These are phyloP conservation scores for Muscicapa comitata DNA, from an alignment of 2,797 vertebrate genomes.

Conservation along the genomic window DNA sequence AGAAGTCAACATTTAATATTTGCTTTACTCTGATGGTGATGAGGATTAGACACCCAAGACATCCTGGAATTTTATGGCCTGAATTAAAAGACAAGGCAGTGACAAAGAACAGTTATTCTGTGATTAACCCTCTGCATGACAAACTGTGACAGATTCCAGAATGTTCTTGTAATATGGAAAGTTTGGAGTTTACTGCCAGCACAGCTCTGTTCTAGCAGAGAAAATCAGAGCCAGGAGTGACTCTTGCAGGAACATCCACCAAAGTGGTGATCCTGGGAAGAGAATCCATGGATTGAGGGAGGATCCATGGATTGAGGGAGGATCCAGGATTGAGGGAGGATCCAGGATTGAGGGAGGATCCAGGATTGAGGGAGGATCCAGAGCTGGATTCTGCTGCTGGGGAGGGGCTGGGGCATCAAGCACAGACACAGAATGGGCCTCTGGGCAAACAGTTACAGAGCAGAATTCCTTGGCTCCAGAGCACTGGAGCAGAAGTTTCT, in stretches of 20 bases:
- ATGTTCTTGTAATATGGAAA: not conserved
- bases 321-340: not conserved
- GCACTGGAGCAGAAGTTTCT: conserved; percentile 29
- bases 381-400: not conserved
- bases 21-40: not conserved
- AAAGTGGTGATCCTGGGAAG: not conserved
- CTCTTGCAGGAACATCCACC: not conserved
- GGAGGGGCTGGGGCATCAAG: not conserved
- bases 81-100: not conserved
- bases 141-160: not conserved
- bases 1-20: not conserved
- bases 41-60: not conserved
- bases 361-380: not conserved
- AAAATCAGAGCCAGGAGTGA: not conserved
- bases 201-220: not conserved
- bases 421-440: not conserved
- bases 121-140: not conserved
- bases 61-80: not conserved
- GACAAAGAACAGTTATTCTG: not conserved
- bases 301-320: too few relatives aligned
- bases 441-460: not conserved
- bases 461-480: conserved; percentile 33
- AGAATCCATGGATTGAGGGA: fast-evolving
- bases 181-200: not conserved
- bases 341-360: too few relatives aligned